A percentile compares a stretch with the other conserved stretches of the same genome.
These are phyloP conservation scores for Smutsia gigantea DNA, from an alignment of 2,797 vertebrate species.

Conservation along the genomic window DNA sequence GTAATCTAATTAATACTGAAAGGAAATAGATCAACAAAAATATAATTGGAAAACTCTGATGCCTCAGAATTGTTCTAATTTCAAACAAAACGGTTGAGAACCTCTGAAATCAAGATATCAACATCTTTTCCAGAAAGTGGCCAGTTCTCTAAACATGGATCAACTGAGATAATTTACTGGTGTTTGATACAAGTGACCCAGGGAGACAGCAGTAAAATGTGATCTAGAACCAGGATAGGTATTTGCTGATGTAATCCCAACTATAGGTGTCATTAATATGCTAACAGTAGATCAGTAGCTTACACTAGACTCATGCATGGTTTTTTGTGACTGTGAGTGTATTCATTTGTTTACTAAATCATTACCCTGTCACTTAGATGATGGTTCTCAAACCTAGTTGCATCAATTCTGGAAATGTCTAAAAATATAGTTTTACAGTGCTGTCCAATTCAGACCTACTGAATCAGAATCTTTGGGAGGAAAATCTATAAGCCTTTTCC, in stretches of 20 bases:
- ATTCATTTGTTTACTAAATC: not conserved
- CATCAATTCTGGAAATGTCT: not conserved
- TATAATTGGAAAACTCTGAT: not conserved
- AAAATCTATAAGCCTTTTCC: not conserved
- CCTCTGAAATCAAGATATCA: not conserved
- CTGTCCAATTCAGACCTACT: not conserved
- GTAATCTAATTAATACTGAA: not conserved
- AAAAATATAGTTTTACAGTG: not conserved
- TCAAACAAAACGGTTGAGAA: not conserved
- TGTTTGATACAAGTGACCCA: not conserved
- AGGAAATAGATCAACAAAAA: not conserved
- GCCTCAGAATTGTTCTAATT: not conserved
- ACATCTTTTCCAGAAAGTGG: not conserved
- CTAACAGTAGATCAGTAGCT: not conserved
- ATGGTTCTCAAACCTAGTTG: not conserved
- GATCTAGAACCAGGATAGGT: not conserved
- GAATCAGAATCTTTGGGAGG: not conserved
- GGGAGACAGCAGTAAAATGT: not conserved
- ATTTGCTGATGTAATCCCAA: not conserved
- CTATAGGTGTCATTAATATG: not conserved
- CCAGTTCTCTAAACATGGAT: not conserved
- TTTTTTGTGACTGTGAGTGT: not conserved
- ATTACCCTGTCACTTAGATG: not conserved
- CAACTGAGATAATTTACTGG: not conserved
- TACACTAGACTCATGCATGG: not conserved